phyloP scores from a whole-genome alignment of 2,113 vertebrate species.

The Tympanuchus pallidicinctus region DNA sequence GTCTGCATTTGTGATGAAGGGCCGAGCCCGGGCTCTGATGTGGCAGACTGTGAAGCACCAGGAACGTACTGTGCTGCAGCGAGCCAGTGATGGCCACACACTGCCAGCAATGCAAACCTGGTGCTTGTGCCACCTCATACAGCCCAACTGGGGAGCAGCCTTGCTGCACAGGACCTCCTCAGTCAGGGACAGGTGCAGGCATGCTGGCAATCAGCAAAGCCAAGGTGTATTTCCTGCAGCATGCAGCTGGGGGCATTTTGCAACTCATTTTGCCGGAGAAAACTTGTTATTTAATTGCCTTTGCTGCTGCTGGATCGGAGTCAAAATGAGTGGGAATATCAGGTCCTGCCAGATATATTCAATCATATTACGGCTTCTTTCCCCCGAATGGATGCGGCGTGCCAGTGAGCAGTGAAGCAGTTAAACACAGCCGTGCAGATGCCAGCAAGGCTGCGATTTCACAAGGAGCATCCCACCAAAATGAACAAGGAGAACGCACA shows the following conservation, averaged over 20 bases:
- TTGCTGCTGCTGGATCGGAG: conserved; percentile 50
- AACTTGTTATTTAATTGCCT: conserved; percentile 66
- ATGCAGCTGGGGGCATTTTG: conserved; percentile 71
- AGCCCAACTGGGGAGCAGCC: not conserved
- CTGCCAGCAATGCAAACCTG: not conserved
- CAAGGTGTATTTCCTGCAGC: conserved; percentile 67
- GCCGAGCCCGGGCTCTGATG: not conserved
- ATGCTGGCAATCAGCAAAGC: conserved; percentile 39
- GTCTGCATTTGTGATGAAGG: fast-evolving
- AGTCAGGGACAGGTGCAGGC: not conserved
- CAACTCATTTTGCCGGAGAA: conserved; percentile 34
- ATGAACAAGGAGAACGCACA: not conserved
- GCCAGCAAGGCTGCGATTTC: not conserved
- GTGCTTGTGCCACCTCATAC: not conserved
- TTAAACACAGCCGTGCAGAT: not conserved
- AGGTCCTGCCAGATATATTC: conserved; percentile 59
- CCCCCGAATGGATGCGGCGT: not conserved
- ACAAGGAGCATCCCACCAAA: not conserved
- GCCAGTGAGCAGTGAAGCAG: conserved; percentile 50
- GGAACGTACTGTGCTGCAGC: not conserved
- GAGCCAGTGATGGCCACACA: not conserved
- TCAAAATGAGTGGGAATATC: conserved; percentile 63
- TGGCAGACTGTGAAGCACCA: fast-evolving
- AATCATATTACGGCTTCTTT: conserved; percentile 20
- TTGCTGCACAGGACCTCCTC: not conserved